Conservation (phyloP, 2,797 vertebrate species). For the Lithobates sylvaticus region DNA sequence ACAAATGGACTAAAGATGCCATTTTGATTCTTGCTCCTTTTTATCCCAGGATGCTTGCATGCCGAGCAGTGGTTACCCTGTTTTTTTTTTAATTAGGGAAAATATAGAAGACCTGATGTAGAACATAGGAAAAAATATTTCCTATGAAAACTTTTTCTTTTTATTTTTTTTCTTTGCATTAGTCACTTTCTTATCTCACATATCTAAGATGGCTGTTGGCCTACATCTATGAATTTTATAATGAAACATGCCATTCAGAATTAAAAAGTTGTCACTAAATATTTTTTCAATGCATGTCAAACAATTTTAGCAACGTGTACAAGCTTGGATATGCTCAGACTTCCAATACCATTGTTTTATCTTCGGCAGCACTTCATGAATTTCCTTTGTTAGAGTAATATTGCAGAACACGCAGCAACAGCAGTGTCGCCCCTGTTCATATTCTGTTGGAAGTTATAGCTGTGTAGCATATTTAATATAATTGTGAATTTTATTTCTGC, state of each 20-base stretch:
- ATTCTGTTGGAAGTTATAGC: slow-evolving; percentile 52
- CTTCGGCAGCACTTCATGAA: slow-evolving; percentile 46
- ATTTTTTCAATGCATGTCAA: slow-evolving; percentile 68
- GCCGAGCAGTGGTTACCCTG: slow-evolving; percentile 66
- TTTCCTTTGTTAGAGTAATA: slow-evolving; percentile 41
- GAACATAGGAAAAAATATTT: slow-evolving; percentile 18
- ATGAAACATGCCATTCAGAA: slow-evolving; percentile 61
- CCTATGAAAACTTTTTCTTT: slow-evolving; percentile 12
- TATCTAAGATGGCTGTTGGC: slow-evolving; percentile 35
- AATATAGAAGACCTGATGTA: slow-evolving; percentile 19
- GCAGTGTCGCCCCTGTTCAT: slow-evolving; percentile 27
- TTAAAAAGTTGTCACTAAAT: slow-evolving; percentile 68
- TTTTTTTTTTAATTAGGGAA: slow-evolving; percentile 28
- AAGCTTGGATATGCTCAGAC: slow-evolving; percentile 68
- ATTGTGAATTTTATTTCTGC: slow-evolving; percentile 68
- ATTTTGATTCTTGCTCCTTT: slow-evolving; percentile 64
- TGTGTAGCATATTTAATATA: slow-evolving; percentile 64
- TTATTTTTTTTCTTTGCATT: slow-evolving; percentile 36
- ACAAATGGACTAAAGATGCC: slow-evolving; percentile 61
- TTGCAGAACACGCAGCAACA: slow-evolving; percentile 12
- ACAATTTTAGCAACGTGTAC: slow-evolving; percentile 66
- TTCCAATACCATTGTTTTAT: slow-evolving; percentile 62
- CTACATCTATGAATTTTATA: slow-evolving; percentile 46
- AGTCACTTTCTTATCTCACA: slow-evolving; percentile 48
- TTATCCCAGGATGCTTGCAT: slow-evolving; percentile 64